Conservation (phyloP, 2,888 invertebrate species). For the Aplocera efformata region DNA sequence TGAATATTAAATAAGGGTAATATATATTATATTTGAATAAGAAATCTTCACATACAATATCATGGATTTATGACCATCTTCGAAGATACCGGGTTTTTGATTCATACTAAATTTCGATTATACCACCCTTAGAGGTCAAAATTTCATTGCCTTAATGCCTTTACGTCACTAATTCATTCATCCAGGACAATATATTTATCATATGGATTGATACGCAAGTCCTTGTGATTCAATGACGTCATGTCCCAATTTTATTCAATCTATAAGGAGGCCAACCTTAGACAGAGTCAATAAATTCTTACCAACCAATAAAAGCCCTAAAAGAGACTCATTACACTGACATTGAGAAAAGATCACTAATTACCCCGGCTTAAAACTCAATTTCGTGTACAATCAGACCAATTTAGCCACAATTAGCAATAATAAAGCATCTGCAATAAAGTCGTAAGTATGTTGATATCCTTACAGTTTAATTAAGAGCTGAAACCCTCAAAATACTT, state of each 20-base stretch:
- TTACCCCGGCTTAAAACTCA: slow-evolving; percentile 27
- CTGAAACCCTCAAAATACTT: slow-evolving; percentile 10
- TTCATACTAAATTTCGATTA: too few relatives aligned
- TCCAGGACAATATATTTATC: too few relatives aligned
- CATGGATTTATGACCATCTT: too few relatives aligned
- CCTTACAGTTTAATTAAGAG: slow-evolving; percentile 57
- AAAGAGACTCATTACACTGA: slow-evolving; percentile 9
- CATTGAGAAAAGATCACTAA: slow-evolving; percentile 19
- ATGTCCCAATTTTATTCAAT: background rate
- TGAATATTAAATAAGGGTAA: too few relatives aligned
- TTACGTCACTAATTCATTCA: too few relatives aligned
- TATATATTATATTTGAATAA: too few relatives aligned
- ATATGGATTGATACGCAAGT: too few relatives aligned
- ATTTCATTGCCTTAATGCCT: too few relatives aligned
- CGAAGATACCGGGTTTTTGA: too few relatives aligned
- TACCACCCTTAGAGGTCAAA: too few relatives aligned
- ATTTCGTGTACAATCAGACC: slow-evolving; percentile 39
- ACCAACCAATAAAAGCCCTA: slow-evolving; percentile 8
- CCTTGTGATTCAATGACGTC: too few relatives aligned
- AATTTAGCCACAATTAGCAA: slow-evolving; percentile 50
- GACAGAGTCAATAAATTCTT: slow-evolving; percentile 10
- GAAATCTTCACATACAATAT: too few relatives aligned
- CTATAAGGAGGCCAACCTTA: slow-evolving; percentile 1
- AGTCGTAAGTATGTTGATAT: slow-evolving; percentile 49
- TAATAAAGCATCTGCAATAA: slow-evolving; percentile 46